A percentile compares a stretch with the other conserved stretches of the same genome.
phyloP scores from a whole-genome alignment of 2,113 vertebrate species.

The Cettia cetti region DNA sequence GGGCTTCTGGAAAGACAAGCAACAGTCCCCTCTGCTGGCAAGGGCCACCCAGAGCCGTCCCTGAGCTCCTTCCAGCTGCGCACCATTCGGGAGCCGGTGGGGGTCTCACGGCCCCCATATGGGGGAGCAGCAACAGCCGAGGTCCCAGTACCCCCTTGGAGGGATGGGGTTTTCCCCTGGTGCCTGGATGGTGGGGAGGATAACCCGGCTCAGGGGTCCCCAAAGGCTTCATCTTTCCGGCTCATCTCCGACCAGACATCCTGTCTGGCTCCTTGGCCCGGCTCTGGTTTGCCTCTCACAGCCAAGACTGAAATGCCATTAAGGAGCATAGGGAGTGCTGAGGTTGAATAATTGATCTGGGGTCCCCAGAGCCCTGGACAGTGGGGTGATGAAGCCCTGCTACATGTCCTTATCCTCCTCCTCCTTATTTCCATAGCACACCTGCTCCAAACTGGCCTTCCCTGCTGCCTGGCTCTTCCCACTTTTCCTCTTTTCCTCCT shows the following conservation, averaged over 20 bases:
- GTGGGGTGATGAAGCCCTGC: neutral
- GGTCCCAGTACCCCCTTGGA: accelerated
- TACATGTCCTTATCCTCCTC: neutral
- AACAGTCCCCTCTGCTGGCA: constrained; percentile 58
- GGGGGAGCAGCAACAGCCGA: neutral
- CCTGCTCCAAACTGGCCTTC: neutral
- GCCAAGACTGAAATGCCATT: neutral
- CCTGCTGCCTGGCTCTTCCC: neutral
- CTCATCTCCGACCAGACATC: constrained; percentile 26
- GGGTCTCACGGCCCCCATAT: accelerated
- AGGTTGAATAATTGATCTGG: neutral
- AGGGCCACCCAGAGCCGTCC: neutral
- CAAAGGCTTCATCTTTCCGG: neutral
- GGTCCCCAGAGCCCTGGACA: neutral
- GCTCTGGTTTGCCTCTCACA: neutral
- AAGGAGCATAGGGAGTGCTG: neutral
- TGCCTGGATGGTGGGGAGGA: neutral
- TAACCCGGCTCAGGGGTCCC: neutral
- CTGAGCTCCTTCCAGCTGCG: neutral
- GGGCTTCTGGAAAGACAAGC: neutral
- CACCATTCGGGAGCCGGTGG: accelerated
- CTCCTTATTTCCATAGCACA: neutral
- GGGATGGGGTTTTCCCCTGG: neutral
- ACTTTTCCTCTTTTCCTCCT: neutral
- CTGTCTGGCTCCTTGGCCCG: neutral